Evolutionary conservation across 2,113 vertebrate genomes (phyloP).

Genomic region (Calonectris borealis): DNA sequence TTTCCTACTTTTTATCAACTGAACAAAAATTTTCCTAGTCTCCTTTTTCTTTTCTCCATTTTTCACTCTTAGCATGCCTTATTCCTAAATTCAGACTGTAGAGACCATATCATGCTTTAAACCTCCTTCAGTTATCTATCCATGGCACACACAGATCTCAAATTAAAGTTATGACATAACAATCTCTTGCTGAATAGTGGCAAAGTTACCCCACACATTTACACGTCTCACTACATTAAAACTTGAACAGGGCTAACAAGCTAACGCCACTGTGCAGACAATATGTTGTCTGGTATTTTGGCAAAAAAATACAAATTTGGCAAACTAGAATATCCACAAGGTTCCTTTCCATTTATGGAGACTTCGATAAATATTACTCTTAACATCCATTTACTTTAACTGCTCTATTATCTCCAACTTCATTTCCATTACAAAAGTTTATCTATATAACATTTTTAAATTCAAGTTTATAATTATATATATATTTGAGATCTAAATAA

Average conservation of each 20-base stretch:
- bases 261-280: neutral
- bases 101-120: neutral
- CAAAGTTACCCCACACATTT: neutral
- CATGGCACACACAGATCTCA: neutral
- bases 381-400: conserved; percentile 7
- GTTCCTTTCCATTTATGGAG: neutral
- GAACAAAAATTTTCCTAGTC: neutral
- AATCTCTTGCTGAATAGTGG: neutral
- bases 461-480: conserved; percentile 20
- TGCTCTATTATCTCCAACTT: neutral
- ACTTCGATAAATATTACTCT: neutral
- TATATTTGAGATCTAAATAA: conserved; percentile 34
- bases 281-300: neutral
- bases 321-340: neutral
- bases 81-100: neutral
- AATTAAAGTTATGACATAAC: neutral
- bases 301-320: neutral
- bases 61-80: neutral
- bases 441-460: conserved; percentile 30
- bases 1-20: neutral
- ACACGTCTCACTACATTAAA: neutral
- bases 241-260: neutral
- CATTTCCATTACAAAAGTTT: neutral
- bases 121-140: neutral
- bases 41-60: neutral